A percentile compares a stretch with the other conserved stretches of the same genome.
These are phyloP conservation scores for Schizopygopsis malacanthus DNA, from an alignment of 2,797 vertebrate genomes.

Conservation along the genomic window DNA sequence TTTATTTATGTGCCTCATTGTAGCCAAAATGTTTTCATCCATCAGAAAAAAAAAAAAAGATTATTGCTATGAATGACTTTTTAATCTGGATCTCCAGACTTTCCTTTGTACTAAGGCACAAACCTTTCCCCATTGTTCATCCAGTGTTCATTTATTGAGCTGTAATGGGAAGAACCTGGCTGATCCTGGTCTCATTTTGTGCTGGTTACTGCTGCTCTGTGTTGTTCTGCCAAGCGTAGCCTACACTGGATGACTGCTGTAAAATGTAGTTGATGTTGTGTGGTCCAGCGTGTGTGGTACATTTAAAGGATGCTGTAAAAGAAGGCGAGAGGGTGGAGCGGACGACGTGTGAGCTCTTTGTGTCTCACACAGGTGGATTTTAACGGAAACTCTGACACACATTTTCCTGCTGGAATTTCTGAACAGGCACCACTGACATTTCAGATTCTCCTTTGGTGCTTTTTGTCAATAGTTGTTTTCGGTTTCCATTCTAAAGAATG, in stretches of 20 bases:
- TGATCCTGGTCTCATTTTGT: conserved; percentile 12
- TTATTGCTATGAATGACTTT: neutral
- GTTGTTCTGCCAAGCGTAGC: conserved; percentile 53
- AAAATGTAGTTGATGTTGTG: conserved; percentile 45
- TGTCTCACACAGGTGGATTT: conserved; percentile 52
- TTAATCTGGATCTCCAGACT: neutral
- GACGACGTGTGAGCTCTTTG: conserved; percentile 15
- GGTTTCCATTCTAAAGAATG: neutral
- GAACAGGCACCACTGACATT: neutral
- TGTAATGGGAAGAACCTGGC: neutral
- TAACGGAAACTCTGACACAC: conserved; percentile 39
- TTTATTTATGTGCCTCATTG: neutral
- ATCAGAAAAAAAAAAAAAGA: neutral
- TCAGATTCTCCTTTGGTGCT: neutral
- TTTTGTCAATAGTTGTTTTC: neutral
- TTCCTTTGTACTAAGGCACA: neutral
- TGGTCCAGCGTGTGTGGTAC: conserved; percentile 51
- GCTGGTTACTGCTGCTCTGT: conserved; percentile 38
- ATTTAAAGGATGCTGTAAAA: conserved; percentile 49
- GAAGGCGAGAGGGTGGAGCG: conserved; percentile 24
- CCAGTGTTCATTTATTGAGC: neutral
- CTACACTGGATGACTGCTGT: conserved; percentile 33
- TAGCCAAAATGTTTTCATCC: neutral
- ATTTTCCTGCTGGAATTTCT: conserved; percentile 28
- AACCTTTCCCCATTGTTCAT: neutral